phyloP scores from a whole-genome alignment of 2,888 invertebrate species.

The Blastobasis adustella region DNA sequence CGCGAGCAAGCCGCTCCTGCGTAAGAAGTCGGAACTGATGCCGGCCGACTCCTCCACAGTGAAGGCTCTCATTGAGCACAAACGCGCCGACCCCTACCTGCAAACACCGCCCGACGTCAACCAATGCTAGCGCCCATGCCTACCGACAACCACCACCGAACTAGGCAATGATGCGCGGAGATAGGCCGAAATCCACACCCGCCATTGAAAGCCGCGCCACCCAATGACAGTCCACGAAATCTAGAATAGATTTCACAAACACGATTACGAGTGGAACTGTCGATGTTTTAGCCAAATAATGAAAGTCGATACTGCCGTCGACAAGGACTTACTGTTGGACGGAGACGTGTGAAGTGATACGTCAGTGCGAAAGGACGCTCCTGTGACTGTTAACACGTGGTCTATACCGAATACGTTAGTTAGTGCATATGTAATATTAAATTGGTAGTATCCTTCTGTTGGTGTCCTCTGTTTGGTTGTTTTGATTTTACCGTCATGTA shows the following conservation, averaged over 20 bases:
- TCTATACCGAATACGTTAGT: conserved; percentile 31
- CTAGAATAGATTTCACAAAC: no score
- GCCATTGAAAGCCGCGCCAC: no score
- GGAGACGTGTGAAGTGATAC: conserved; percentile 15
- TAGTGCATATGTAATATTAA: conserved; percentile 33
- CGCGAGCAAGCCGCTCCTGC: conserved; percentile 89
- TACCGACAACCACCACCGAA: neutral
- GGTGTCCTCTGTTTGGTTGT: conserved; percentile 29
- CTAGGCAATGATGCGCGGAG: no score
- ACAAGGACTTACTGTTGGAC: no score
- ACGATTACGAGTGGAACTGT: no score
- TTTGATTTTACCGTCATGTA: neutral
- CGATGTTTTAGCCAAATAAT: no score
- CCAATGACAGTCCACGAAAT: no score
- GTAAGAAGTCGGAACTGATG: conserved; percentile 92
- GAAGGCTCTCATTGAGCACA: conserved; percentile 93
- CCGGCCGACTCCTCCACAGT: conserved; percentile 95
- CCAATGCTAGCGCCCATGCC: conserved; percentile 81
- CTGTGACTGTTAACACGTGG: conserved; percentile 17
- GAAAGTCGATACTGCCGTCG: no score
- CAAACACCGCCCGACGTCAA: conserved; percentile 89
- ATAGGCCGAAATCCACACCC: no score
- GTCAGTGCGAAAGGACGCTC: conserved; percentile 12
- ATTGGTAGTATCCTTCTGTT: conserved; percentile 36
- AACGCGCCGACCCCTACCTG: conserved; percentile 93